phyloP scores from a whole-genome alignment of 2,797 vertebrate species.

The Xenops minutus region DNA sequence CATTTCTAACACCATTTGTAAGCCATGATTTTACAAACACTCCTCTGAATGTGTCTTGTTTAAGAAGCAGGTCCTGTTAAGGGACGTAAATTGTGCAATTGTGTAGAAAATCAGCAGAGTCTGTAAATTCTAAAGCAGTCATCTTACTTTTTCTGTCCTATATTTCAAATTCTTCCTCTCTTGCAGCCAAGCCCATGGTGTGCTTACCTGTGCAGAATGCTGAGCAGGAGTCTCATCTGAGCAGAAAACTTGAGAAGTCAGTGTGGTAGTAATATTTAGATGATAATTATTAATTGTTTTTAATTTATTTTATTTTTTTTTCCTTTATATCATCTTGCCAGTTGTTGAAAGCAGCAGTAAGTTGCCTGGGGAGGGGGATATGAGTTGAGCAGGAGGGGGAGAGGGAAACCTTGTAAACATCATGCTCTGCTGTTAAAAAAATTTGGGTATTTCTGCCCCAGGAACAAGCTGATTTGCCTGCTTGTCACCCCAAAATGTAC shows the following conservation, averaged over 20 bases:
- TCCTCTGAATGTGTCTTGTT: background rate
- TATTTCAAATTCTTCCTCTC: background rate
- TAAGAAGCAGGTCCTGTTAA: background rate
- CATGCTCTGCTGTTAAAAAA: background rate
- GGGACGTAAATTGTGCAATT: background rate
- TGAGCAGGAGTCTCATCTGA: background rate
- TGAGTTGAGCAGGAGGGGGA: background rate
- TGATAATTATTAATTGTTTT: background rate
- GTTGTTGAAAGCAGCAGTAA: background rate
- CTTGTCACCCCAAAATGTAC: background rate
- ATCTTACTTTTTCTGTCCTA: background rate
- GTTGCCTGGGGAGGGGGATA: background rate
- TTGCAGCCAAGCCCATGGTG: background rate
- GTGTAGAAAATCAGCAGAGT: background rate
- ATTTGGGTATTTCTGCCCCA: background rate
- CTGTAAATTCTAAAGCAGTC: background rate
- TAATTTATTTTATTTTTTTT: background rate
- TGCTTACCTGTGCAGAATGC: background rate
- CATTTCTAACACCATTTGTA: background rate
- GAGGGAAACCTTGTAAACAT: background rate
- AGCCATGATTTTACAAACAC: background rate
- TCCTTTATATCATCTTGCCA: accelerated
- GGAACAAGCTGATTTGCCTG: background rate
- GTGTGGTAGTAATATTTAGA: accelerated
- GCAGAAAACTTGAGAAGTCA: background rate